These are phyloP conservation scores for Lysandra bellargus DNA, from an alignment of 2,888 invertebrate genomes.

Conservation along the genomic window DNA sequence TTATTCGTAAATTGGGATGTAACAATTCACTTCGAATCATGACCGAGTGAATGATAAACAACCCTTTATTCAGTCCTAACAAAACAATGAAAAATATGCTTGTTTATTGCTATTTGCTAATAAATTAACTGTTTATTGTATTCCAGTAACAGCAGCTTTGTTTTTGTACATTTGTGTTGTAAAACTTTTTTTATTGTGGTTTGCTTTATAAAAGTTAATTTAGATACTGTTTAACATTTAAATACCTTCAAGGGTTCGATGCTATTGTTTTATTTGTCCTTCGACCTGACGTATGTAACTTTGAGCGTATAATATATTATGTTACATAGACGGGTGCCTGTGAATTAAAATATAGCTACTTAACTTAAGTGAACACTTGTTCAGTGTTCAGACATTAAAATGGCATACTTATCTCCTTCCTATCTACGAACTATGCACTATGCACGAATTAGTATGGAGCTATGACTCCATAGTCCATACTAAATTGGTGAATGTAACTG, in stretches of 20 bases:
- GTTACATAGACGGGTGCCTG: neutral
- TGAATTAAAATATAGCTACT: too few species aligned
- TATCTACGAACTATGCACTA: too few species aligned
- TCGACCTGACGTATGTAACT: neutral
- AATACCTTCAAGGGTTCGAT: neutral
- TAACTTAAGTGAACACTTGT: too few species aligned
- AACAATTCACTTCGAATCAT: conserved; percentile 12
- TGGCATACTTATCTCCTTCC: too few species aligned
- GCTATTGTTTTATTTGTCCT: neutral
- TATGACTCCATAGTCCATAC: too few species aligned
- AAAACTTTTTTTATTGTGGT: neutral
- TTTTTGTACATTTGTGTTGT: neutral
- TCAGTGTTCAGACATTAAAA: too few species aligned
- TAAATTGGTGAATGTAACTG: too few species aligned
- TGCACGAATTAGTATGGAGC: too few species aligned
- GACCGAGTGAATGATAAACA: conserved; percentile 13
- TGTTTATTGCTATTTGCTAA: conserved; percentile 8
- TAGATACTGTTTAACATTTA: conserved; percentile 8
- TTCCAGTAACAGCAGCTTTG: neutral
- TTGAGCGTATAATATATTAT: neutral
- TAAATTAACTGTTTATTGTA: conserved; percentile 27
- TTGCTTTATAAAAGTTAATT: neutral
- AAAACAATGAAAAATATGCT: conserved; percentile 28
- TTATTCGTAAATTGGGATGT: conserved; percentile 10
- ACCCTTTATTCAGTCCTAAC: conserved; percentile 21